Evolutionary conservation across 2,888 invertebrate species (phyloP).

Genomic region (Lithosia quadra): DNA sequence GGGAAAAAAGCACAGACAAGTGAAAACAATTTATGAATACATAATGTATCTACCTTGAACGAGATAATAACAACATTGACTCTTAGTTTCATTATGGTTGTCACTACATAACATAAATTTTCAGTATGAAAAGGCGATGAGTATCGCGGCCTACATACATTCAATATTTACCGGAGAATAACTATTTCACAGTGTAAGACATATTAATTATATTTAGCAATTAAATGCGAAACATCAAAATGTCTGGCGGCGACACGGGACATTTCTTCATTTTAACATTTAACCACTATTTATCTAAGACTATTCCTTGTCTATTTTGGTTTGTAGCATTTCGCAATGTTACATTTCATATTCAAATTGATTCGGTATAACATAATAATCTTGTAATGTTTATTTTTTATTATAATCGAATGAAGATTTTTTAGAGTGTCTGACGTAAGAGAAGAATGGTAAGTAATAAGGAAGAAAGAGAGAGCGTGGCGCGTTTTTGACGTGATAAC

Average conservation of each 20-base stretch:
- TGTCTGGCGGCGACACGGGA: constrained; percentile 76
- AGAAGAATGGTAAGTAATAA: background rate
- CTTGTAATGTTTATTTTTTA: constrained; percentile 24
- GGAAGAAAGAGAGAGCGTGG: no score
- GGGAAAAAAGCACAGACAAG: background rate
- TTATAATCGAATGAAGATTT: constrained; percentile 6
- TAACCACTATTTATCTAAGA: constrained; percentile 69
- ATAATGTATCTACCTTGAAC: background rate
- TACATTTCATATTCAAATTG: constrained; percentile 44
- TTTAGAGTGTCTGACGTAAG: background rate
- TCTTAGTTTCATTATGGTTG: background rate
- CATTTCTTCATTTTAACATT: constrained; percentile 76
- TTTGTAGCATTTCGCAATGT: constrained; percentile 58
- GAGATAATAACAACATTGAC: background rate
- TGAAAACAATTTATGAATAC: background rate
- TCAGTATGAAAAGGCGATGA: constrained; percentile 31
- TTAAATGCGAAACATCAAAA: constrained; percentile 79
- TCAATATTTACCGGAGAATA: constrained; percentile 67
- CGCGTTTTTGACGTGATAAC: no score
- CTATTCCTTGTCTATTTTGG: constrained; percentile 73
- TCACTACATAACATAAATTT: constrained; percentile 21
- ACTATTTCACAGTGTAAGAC: constrained; percentile 64
- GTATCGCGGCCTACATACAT: constrained; percentile 54
- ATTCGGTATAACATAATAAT: constrained; percentile 34
- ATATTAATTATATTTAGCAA: constrained; percentile 84